A percentile compares a stretch with the other conserved stretches of the same genome.
phyloP scores from a whole-genome alignment of 2,888 invertebrate genomes.

The Iselma pallidipennis region DNA sequence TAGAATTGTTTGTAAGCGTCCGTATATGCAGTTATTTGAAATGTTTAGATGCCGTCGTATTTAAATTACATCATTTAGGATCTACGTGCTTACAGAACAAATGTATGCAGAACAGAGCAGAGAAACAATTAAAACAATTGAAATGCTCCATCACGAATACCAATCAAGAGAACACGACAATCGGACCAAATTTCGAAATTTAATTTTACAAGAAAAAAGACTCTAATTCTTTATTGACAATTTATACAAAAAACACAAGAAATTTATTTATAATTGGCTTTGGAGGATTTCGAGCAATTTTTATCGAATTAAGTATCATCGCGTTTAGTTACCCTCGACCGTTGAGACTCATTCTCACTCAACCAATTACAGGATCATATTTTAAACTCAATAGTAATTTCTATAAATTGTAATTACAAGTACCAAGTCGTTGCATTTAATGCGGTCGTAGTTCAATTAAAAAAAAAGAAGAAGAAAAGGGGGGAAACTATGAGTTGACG shows the following conservation, averaged over 20 bases:
- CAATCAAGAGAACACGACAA: slow-evolving; percentile 33
- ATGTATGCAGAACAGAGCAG: slow-evolving; percentile 28
- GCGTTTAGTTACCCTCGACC: slow-evolving; percentile 45
- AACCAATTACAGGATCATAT: slow-evolving; percentile 54
- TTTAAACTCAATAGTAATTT: slow-evolving; percentile 53
- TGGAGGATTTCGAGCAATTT: slow-evolving; percentile 42
- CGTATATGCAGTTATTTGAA: slow-evolving; percentile 15
- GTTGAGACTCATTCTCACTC: slow-evolving; percentile 53
- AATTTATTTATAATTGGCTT: neutral
- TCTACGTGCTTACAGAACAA: slow-evolving; percentile 40
- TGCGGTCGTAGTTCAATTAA: slow-evolving; percentile 39
- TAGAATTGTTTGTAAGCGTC: too few relatives aligned
- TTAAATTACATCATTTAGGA: slow-evolving; percentile 42
- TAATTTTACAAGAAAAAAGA: neutral
- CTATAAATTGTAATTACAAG: slow-evolving; percentile 52
- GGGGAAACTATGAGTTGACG: slow-evolving; percentile 36
- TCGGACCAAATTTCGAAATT: neutral
- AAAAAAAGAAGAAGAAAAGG: slow-evolving; percentile 39
- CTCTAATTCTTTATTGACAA: neutral
- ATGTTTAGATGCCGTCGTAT: slow-evolving; percentile 32
- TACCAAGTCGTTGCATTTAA: slow-evolving; percentile 35
- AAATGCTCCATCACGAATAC: slow-evolving; percentile 42
- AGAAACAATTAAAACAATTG: slow-evolving; percentile 47
- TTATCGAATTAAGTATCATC: slow-evolving; percentile 50
- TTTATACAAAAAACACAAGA: neutral